Base-by-base conservation (phyloP, 2,888 invertebrate genomes). In the Heliconius cydno region DNA sequence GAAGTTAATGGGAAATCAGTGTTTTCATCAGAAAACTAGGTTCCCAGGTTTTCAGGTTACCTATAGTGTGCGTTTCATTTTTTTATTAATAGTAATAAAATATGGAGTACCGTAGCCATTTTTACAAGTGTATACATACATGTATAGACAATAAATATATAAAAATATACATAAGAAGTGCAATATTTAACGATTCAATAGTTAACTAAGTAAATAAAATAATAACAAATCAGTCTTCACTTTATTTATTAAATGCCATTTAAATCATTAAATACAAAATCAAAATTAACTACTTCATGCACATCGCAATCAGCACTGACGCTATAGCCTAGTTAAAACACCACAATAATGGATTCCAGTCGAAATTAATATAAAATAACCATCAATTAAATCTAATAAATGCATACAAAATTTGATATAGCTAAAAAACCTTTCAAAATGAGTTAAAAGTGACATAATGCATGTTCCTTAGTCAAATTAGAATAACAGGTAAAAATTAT, bases 261-360 rank as follows among this genome's bases (percentile, higher is more conserved):
- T 88, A 88, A 83, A 84, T 86, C 89, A 91, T 88, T 90, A 91
- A 90, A 89, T 86, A 88, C 84, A 88, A 83, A 85, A 83, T 81
- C 83, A 89, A 89, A 89, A 88, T 86, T 86, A 85, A 88, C 85
- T 81, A 90, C 84, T 88, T 87, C 90, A 91, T 90, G 89, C 90
- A 85, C 86, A 86, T 85, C 83, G 84, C 83, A 85, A 77, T 84
- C 85, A 86, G 28, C 30, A 68, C 13, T 76, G 79, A 80, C 79
- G 82, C 78, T 82, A 82, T 79, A 86, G 87, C 86, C 89, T 87
- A 87, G 89, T 87, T 84, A 82, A 84, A 85, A 85, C 86, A 87
- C 88, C 90, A 91, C 88, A 92, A 91, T 89, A 91, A 89, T 91
- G 88, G 90, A 89, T 80, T 84, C 84, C 83, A 83, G 87, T 90